Evolutionary conservation across 2,113 vertebrate genomes (phyloP).

Genomic region (Rhinolophus ferrumequinum): DNA sequence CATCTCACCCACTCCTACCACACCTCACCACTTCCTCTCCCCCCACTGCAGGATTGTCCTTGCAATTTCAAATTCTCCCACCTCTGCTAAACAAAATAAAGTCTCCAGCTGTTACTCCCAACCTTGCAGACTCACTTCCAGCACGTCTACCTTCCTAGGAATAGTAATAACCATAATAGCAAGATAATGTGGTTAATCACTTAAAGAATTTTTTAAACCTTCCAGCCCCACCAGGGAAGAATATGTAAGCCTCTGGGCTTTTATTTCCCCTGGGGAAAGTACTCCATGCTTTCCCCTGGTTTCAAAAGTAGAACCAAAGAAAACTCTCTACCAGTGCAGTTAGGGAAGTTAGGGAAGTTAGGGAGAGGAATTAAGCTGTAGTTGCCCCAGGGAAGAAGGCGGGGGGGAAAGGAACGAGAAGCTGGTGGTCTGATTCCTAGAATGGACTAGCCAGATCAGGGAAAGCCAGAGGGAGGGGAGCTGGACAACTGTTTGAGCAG

Average conservation of each 20-base stretch:
- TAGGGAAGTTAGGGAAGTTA: not conserved
- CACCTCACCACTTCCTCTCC: not conserved
- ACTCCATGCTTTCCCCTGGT: not conserved
- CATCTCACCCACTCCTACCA: not conserved
- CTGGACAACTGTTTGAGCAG: not conserved
- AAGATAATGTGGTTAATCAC: not conserved
- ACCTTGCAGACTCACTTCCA: not conserved
- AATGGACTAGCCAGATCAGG: not conserved
- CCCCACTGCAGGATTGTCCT: not conserved
- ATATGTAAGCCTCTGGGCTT: not conserved
- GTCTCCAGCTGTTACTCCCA: not conserved
- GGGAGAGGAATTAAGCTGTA: not conserved
- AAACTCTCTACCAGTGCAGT: not conserved
- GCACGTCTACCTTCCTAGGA: not conserved
- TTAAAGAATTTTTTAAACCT: not conserved
- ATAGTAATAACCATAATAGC: not conserved
- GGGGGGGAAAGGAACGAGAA: not conserved
- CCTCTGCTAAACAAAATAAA: not conserved
- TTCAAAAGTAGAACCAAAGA: slow-evolving; percentile 3
- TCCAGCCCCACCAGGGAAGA: not conserved
- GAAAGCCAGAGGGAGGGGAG: not conserved
- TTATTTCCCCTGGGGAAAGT: not conserved
- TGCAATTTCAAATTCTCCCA: not conserved
- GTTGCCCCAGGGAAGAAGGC: not conserved
- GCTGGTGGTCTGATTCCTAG: not conserved